Evolutionary conservation across 2,113 vertebrate species (phyloP), one percentile per base, ranked within the genome.

Genomic region (Nibea coibor): DNA sequence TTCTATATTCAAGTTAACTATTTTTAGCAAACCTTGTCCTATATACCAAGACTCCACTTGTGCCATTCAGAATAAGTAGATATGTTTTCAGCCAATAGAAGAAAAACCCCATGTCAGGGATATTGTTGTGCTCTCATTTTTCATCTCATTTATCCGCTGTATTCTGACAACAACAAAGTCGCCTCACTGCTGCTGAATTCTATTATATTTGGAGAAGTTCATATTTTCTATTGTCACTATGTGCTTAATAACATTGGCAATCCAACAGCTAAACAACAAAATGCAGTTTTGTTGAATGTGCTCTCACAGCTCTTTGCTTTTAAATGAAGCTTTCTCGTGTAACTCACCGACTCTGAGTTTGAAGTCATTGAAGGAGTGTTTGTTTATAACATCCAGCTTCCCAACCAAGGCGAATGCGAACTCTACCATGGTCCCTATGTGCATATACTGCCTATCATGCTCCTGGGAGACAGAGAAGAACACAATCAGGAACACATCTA

Each of bases 361-460:
- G 95, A 99, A 99, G 93, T 99, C 97, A 24, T 99, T 99, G 93
- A 99, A 99, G 53, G 98, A 99, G 92, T 99, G 98, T 85, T 96
- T 99, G 93, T 99, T 99, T 88, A 99, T 99, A 73, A 98, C 97
- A 11, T 99, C 98, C 90, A 99, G 94, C 80, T 99, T 99, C 2
- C 95, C 97, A 83, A 98, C 96, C 89, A 99, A 94, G 11, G 98
- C 98, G 68, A 99, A 99, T 0, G 97, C 98, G 0, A 99, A 99
- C 93, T 99, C 98, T 77, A 99, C 95, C 98, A 99, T 98, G 72
- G 97, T 99, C 72, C 98, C 98, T 28, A 99, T 97, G 87, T 99
- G 98, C 96, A 97, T 96, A 85, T 97, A 98, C 89, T 99, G 98
- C 73, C 98, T 92, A 88, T 99, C 97, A 2, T 96, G 96, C 82